Base-by-base conservation (phyloP, 2,113 vertebrate species). In the Mesoclemmys tuberculata region DNA sequence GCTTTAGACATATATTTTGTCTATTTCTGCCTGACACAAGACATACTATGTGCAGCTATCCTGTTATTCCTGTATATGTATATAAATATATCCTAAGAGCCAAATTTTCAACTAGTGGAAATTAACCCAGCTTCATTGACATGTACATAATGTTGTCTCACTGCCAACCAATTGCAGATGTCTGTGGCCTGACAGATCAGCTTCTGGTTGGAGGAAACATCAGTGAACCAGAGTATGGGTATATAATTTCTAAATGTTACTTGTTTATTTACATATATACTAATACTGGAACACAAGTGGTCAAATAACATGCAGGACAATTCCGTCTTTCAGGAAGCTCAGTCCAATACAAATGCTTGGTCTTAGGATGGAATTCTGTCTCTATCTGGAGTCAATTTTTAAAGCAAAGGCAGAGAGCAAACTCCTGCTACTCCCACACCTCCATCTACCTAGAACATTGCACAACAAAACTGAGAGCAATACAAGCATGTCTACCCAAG, bases 21-120 rank as follows among this genome's bases (percentile, higher is more conserved):
- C n/a, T 93, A 29, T 87, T 92, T 89, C 49, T 87, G 41, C 51
- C n/a, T 87, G 3, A 4, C 58, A 9, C 83, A 93, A 93, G 88
- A 5, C 1, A 88, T 64, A 78, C 74, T 6, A 2, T 4, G 1
- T 78, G 48, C 93, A 44, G 46, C 41, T 90, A 77, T 8, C 31
- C 16, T 79, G 1, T n/a, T 79, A 55, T 16, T 82, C 78, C n/a
- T 64, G 85, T 84, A 85, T 35, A 13, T 46, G 6, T 83, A 78
- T 9, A 75, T 75, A 74, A 91, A 55, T 27, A 82, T 74, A 80
- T 78, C 78, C 41, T 2, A 48, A 93, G 46, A 54, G 48, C 58
- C 58, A 89, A 19, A 77, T 82, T 93, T 92, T 85, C 85, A 78
- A 48, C 89, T 90, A 83, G 64, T 79, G 86, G 11, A 91, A 91